Base-by-base conservation (phyloP, 2,113 vertebrate species). In the Phalacrocorax aristotelis region DNA sequence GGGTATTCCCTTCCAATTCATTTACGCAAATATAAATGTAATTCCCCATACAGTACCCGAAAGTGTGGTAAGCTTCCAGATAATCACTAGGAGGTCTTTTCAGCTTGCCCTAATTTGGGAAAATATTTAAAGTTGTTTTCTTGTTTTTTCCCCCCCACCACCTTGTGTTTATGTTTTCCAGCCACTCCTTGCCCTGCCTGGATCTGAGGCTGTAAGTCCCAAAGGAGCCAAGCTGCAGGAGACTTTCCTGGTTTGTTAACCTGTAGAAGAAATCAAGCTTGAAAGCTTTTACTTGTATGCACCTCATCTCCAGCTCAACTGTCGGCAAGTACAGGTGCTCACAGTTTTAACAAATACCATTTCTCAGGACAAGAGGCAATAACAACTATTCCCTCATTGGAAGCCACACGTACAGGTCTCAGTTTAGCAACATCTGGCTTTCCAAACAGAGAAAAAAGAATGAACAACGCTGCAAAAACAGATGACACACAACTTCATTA, bases 341-440 rank as follows among this genome's bases (percentile, higher is more conserved):
- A 55, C 18, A 58, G 20, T 54, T 83, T 64, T 79, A 86, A 72
- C 51, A 54, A 87, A 82, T 38, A n/a, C 49, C 54, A 3, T 57
- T 64, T 85, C 70, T 64, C 48, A 21, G 79, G 66, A 89, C 19
- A 58, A 70, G 78, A 64, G 49, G 29, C 49, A 87, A 21, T 38
- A 94, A 42, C 26, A 78, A 13, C 55, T 13, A 2, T 77, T 96
- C 52, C n/a, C n/a, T 84, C 51, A 51, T 55, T 60, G 76, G 58
- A 96, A 92, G 55, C 54, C 38, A 30, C 10, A 3, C 42, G 78
- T 44, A 66, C 79, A 90, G 51, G 19, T 66, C 74, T 40, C 40
- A 18, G 92, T 82, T 89, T 48, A 89, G 17, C 52, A 96, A 95
- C 92, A 95, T 79, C 69, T 88, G 94, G 77, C 36, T 94, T 89